Conservation (phyloP, 2,888 invertebrate species). For the Drosophila suboccidentalis region DNA sequence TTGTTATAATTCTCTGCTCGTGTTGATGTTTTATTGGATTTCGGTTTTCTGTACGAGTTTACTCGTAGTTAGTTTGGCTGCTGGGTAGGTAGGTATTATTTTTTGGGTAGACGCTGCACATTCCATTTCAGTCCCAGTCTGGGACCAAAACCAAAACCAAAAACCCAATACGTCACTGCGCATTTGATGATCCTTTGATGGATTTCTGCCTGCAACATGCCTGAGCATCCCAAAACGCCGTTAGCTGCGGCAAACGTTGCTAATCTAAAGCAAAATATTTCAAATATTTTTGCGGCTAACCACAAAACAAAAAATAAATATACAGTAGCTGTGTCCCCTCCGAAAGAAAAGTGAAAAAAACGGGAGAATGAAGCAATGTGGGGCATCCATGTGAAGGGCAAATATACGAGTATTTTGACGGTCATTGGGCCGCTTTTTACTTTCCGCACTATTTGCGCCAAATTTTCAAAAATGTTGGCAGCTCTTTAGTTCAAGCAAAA, state of each 20-base stretch:
- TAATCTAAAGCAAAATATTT: conserved; percentile 74
- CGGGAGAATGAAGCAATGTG: conserved; percentile 50
- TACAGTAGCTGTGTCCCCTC: conserved; percentile 2
- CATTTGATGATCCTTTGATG: conserved; percentile 80
- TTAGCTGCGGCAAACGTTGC: conserved; percentile 66
- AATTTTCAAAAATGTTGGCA: conserved; percentile 53
- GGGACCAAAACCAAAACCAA: conserved; percentile 23
- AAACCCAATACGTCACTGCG: conserved; percentile 71
- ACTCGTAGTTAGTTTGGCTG: conserved; percentile 11
- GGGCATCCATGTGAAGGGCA: conserved; percentile 72
- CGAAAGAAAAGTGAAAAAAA: conserved; percentile 11
- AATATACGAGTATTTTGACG: conserved; percentile 41
- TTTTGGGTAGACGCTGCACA: conserved; percentile 47
- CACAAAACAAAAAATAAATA: conserved; percentile 19
- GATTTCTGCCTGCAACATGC: conserved; percentile 58
- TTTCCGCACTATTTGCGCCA: conserved; percentile 73
- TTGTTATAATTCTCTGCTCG: conserved; percentile 81
- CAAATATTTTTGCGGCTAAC: conserved; percentile 57
- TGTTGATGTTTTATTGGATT: conserved; percentile 80
- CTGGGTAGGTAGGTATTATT: conserved; percentile 35
- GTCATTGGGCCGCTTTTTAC: conserved; percentile 43
- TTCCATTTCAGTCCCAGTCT: conserved; percentile 45
- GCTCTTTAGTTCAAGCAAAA: conserved; percentile 70
- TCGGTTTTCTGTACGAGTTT: conserved; percentile 26
- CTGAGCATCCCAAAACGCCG: conserved; percentile 60